phyloP scores from a whole-genome alignment of 2,888 invertebrate species.

The Aporophyla lueneburgensis region DNA sequence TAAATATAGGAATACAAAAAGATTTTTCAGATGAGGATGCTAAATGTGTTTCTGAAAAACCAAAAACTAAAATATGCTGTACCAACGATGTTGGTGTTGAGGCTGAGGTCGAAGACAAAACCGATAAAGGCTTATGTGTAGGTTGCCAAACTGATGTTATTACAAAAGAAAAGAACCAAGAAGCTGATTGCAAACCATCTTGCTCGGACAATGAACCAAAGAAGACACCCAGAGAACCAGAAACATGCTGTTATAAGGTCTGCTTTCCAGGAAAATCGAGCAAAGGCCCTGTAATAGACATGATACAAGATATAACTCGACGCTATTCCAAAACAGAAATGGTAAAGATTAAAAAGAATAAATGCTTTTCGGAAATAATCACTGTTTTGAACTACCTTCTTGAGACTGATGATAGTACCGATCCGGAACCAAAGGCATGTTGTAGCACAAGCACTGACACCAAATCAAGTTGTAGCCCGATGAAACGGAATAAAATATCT shows the following conservation, averaged over 20 bases:
- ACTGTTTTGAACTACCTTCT: constrained; percentile 84
- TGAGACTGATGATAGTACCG: constrained; percentile 83
- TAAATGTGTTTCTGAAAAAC: neutral
- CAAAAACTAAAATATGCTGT: neutral
- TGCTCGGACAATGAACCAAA: neutral
- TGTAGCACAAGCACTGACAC: constrained; percentile 31
- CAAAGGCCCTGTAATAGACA: constrained; percentile 79
- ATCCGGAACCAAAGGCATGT: constrained; percentile 62
- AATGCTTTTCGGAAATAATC: constrained; percentile 86
- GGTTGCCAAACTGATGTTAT: constrained; percentile 46
- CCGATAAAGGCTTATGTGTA: neutral
- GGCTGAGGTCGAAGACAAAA: constrained; percentile 8
- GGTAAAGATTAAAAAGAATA: constrained; percentile 80
- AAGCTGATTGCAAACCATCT: neutral
- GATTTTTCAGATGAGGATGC: constrained; percentile 30
- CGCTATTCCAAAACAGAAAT: constrained; percentile 84
- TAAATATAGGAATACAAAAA: constrained; percentile 66
- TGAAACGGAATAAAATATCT: constrained; percentile 26
- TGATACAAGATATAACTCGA: constrained; percentile 85
- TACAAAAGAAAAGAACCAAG: neutral
- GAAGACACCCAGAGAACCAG: neutral
- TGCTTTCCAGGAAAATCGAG: neutral
- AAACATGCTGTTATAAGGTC: constrained; percentile 16
- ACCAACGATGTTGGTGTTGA: constrained; percentile 44
- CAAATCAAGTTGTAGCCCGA: constrained; percentile 36